Conservation (phyloP, 2,797 vertebrate genomes). For the Pteronotus mesoamericanus region DNA sequence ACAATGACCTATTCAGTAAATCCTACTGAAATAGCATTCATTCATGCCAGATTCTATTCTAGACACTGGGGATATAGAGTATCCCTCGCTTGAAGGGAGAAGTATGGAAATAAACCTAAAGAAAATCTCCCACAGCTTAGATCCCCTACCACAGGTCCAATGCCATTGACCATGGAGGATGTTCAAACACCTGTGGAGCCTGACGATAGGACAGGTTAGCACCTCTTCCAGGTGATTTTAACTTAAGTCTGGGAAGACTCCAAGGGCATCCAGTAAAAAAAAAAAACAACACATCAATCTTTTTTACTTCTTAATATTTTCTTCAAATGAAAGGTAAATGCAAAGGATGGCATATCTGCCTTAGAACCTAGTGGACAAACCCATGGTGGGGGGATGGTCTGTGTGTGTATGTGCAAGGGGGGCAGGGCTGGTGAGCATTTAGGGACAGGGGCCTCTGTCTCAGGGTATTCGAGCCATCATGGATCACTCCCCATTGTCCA, state of each 20-base stretch:
- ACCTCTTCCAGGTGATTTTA: neutral
- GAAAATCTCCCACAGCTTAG: neutral
- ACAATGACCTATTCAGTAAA: neutral
- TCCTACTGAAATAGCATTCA: neutral
- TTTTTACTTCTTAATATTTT: neutral
- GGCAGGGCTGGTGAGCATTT: neutral
- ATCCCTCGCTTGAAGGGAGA: neutral
- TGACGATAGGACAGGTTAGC: neutral
- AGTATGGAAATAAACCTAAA: neutral
- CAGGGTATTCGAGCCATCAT: neutral
- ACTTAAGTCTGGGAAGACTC: neutral
- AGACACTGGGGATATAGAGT: neutral
- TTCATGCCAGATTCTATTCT: neutral
- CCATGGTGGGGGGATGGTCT: neutral
- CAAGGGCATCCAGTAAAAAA: neutral
- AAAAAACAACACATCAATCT: neutral
- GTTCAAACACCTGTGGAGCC: neutral
- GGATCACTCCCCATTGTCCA: neutral
- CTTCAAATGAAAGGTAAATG: neutral
- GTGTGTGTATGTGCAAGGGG: fast-evolving
- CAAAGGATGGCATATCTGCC: neutral
- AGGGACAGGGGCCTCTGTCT: neutral
- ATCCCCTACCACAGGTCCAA: neutral
- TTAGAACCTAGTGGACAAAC: neutral
- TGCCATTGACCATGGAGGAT: neutral